Evolutionary conservation across 2,113 vertebrate species (phyloP), one percentile per base, ranked within the genome.

Genomic region (Hipposideros armiger): DNA sequence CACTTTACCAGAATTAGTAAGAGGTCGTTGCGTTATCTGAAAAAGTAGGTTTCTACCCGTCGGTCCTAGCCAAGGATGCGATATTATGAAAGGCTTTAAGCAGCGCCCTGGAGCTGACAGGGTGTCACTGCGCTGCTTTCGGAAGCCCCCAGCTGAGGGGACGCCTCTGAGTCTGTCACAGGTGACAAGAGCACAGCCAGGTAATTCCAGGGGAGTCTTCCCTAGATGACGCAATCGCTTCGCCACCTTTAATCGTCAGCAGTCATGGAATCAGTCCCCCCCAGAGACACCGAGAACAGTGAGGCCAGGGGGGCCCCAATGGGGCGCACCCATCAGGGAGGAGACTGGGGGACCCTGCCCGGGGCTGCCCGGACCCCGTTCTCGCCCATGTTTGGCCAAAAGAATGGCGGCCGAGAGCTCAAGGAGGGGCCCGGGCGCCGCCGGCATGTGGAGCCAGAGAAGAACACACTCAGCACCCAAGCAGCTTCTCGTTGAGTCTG

Each of bases 401-500:
- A 24, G 20, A 10, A 1, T 4, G 1, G 13, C 10, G 22, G 11
- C 36, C 4, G 0, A 32, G 69, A 22, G 7, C 30, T 1, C n/a
- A 24, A 20, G 17, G 2, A 5, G 73, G 24, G 2, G 20, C 47
- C 2, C 3, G 52, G 16, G 52, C 52, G 16, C 52, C 3, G 52
- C 16, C 47, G 2, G 1, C 11, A 3, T 50, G 6, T 28, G 0
- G 47, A 24, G 28, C 26, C 0, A 0, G 17, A 20, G 16, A 7
- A 6, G 64, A 11, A 2, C 11, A 14, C 0, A 0, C 11, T 64
- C 85, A 90, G 42, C 40, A 1, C 0, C 0, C 0, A 0, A 98
- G 85, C 4, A 99, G 98, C 95, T 99, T 99, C 15, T 69, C 93
- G 94, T 99, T 99, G 13, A 99, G 99, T 1, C 92, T 83, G 30